Evolutionary conservation across 2,113 vertebrate genomes (phyloP).

Genomic region (Crypturellus undulatus): DNA sequence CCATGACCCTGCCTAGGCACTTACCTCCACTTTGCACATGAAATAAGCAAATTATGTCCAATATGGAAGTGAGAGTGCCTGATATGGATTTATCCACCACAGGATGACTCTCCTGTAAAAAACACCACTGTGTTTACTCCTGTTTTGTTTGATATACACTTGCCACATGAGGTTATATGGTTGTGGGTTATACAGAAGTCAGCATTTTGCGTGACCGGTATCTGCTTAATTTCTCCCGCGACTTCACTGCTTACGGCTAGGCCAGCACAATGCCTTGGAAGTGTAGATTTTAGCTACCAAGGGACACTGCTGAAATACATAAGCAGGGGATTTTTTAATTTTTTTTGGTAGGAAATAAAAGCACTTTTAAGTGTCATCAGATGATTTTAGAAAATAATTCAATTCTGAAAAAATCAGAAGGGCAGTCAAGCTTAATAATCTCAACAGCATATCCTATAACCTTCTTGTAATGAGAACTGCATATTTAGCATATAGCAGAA

Average conservation of each 20-base stretch:
- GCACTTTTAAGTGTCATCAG: not conserved
- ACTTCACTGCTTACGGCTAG: not conserved
- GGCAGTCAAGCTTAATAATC: not conserved
- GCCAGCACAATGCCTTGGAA: not conserved
- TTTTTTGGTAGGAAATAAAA: not conserved
- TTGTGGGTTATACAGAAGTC: not conserved
- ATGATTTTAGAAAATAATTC: not conserved
- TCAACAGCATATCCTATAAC: not conserved
- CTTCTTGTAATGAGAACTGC: not conserved
- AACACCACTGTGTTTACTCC: not conserved
- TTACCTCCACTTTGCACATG: not conserved
- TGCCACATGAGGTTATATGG: not conserved
- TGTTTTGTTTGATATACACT: not conserved
- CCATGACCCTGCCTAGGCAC: not conserved
- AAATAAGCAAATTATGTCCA: not conserved
- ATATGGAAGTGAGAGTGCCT: not conserved
- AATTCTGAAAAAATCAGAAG: not conserved
- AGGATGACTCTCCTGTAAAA: rapidly evolving
- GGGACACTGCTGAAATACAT: not conserved
- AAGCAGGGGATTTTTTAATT: not conserved
- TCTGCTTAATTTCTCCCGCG: not conserved
- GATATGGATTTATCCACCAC: not conserved
- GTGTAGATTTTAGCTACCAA: not conserved
- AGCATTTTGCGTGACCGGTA: not conserved
- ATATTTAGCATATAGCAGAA: not conserved